These are phyloP conservation scores for Dipodomys merriami DNA, from an alignment of 2,113 vertebrate genomes.

Conservation along the genomic window DNA sequence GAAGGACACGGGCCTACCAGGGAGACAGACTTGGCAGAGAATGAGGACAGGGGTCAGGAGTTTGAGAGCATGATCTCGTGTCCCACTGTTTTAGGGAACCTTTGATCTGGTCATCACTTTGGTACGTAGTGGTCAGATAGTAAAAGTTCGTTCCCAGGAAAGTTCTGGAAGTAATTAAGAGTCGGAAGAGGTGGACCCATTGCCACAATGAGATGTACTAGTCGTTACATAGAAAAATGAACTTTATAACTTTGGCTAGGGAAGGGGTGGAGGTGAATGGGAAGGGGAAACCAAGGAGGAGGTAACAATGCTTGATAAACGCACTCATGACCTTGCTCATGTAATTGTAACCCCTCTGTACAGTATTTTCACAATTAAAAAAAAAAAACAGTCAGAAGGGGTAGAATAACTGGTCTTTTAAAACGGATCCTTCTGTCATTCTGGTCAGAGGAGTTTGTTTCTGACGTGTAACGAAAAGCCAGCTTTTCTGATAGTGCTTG, in stretches of 20 bases:
- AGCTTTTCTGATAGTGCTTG: too few relatives aligned
- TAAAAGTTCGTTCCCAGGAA: slow-evolving; percentile 58
- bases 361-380: too few relatives aligned
- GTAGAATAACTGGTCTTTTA: slow-evolving; percentile 17
- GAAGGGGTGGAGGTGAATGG: too few relatives aligned
- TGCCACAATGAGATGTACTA: too few relatives aligned
- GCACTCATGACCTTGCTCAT: too few relatives aligned
- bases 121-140: slow-evolving; percentile 41
- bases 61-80: slow-evolving; percentile 39
- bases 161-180: slow-evolving; percentile 27
- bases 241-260: too few relatives aligned
- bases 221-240: too few relatives aligned
- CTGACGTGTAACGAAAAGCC: not conserved
- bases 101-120: slow-evolving; percentile 41
- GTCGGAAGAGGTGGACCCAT: slow-evolving; percentile 62
- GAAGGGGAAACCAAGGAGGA: too few relatives aligned
- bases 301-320: too few relatives aligned
- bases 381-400: slow-evolving; percentile 61
- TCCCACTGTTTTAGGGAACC: slow-evolving; percentile 51
- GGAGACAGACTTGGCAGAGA: not conserved
- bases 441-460: slow-evolving; percentile 36
- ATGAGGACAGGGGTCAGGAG: not conserved
- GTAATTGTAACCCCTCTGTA: too few relatives aligned
- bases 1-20: not conserved
- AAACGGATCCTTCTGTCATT: not conserved